Evolutionary conservation across 2,888 invertebrate species (phyloP), one percentile per base, ranked within the genome.

Genomic region (Macrophya annulata): DNA sequence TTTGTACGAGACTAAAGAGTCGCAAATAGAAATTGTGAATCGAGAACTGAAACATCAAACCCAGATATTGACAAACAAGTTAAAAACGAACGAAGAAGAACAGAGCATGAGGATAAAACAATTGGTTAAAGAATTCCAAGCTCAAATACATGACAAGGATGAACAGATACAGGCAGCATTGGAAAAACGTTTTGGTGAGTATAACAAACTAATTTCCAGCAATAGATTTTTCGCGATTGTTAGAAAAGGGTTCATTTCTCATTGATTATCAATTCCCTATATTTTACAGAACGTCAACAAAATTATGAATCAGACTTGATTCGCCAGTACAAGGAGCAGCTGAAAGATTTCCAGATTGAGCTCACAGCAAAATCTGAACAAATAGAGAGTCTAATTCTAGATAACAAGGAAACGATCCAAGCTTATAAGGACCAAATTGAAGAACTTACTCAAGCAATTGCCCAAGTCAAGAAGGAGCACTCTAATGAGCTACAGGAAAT

Each of bases 91-190:
- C 45, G 91, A 92, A 85, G 91, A 90, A 31, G 93, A 92, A 74
- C 93, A 93, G 51, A 90, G 89, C 21, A 90, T 93, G 90, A 89
- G 93, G 85, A 86, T 93, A 59, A 92, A 93, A 84, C 92, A 93
- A 85, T 88, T 93, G 51, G 93, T 92, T 21, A 93, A 93, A 85
- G 93, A 93, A 87, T 93, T 93, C 85, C 92, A 93, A 86, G 92
- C 92, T 31, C 93, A 93, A 72, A 89, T 93, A 83, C 90, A 92
- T 4, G 93, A 93, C 85, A 93, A 93, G 84, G 93, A 93, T 43
- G 90, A 91, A 83, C 92, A 93, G 84, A 86, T 93, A 31, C 93
- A 93, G 86, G 92, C 92, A 59, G 93, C 93, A 0, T 87, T 93
- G 68, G 92, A 92, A 84, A 92, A 92, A 89, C 89, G 92, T 86